Base-by-base conservation (phyloP, 2,113 vertebrate genomes). In the Malurus cyaneus region DNA sequence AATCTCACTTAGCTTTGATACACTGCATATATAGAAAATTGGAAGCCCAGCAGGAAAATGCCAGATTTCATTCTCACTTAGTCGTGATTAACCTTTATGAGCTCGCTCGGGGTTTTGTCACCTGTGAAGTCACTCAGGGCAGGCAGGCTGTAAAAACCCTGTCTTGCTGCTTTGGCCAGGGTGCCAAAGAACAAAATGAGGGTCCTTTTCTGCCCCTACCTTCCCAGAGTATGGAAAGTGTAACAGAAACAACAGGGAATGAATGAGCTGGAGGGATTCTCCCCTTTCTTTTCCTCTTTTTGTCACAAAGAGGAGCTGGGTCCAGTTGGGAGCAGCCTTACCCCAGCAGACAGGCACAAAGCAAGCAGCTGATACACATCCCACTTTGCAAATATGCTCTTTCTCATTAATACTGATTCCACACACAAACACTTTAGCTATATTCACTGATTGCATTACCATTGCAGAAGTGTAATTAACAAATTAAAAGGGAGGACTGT, bases 391-490 rank as follows among this genome's bases (percentile, higher is more conserved):
- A 96, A 89, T 76, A 89, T 1, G 24, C 59, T 92, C 86, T 39
- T 92, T 87, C 94, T 97, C 91, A 95, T 95, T 97, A 96, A 93
- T 92, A 95, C 94, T 95, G 95, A 94, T 95, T 88, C 87, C 91
- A 56, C 80, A 93, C 86, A 93, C 92, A 94, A 91, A 89, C 91
- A 91, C 93, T 94, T 94, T 82, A 95, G 95, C 89, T 94, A 88
- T 94, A 89, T 93, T 57, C 84, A 79, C 94, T 97, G 96, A 96
- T 96, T 97, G 91, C 95, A 97, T 97, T 97, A 96, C 91, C 96
- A 97, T 97, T 95, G 95, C 95, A 97, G 96, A 95, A 96, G 95
- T 95, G 93, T 91, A 93, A 96, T 96, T 97, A 96, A 94, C 94
- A 96, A 96, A 97, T 96, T 97, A 97, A 96, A 96, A 96, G 94